Conservation (phyloP, 2,888 invertebrate species). For the Lagria hirta region DNA sequence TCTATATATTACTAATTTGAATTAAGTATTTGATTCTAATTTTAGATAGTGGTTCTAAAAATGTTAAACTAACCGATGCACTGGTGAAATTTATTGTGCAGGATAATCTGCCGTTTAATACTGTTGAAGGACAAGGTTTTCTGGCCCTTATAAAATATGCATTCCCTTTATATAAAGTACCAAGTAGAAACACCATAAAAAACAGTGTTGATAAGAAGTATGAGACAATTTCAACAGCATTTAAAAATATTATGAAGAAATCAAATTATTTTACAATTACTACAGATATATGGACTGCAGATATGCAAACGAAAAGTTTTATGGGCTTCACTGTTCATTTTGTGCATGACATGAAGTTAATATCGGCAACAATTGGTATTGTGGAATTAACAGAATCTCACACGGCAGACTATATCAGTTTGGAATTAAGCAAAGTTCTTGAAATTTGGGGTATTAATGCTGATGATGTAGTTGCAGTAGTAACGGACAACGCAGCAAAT, state of each 20-base stretch:
- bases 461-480: too few relatives aligned
- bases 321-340: conserved; percentile 2
- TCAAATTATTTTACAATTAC: conserved; percentile 8
- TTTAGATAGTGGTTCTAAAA: conserved; percentile 9
- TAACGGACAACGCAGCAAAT: too few relatives aligned
- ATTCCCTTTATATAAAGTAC: conserved; percentile 9
- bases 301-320: conserved; percentile 17
- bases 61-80: conserved; percentile 4
- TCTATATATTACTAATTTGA: neutral
- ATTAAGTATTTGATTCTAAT: too few relatives aligned
- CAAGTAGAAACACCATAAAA: conserved; percentile 13
- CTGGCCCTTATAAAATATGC: conserved; percentile 3
- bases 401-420: conserved; percentile 16
- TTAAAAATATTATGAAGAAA: conserved; percentile 7
- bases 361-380: conserved; percentile 5
- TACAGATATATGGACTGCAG: conserved; percentile 13
- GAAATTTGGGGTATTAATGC: too few relatives aligned
- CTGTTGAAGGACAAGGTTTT: conserved; percentile 10
- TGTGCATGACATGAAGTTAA: conserved; percentile 3
- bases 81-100: conserved; percentile 5
- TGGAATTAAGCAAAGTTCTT: too few relatives aligned
- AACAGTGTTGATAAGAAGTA: conserved; percentile 8
- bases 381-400: conserved; percentile 8
- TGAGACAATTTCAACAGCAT: conserved; percentile 2
- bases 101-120: conserved; percentile 9